Evolutionary conservation across 2,113 vertebrate species (phyloP).

Genomic region (Cavia porcellus): DNA sequence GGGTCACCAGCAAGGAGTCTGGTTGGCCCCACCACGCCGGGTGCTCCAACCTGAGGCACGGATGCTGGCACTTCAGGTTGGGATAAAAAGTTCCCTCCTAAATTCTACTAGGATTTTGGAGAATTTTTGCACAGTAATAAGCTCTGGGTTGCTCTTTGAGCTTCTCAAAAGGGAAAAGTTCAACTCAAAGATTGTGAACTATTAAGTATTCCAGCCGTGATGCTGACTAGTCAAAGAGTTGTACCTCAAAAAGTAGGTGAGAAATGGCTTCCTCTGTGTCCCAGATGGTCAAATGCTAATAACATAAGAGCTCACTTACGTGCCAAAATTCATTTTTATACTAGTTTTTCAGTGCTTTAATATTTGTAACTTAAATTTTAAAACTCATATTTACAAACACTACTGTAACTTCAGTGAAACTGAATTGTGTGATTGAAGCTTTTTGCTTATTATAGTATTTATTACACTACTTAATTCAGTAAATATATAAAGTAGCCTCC

Average conservation of each 20-base stretch:
- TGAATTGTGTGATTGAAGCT: constrained; percentile 96
- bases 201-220: constrained; percentile 85
- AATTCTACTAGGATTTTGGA: constrained; percentile 84
- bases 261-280: constrained; percentile 78
- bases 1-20: constrained; percentile 47
- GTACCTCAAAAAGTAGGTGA: constrained; percentile 88
- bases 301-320: constrained; percentile 87
- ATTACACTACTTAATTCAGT: constrained; percentile 94
- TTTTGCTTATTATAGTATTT: constrained; percentile 95
- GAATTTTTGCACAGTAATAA: constrained; percentile 93
- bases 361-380: constrained; percentile 88
- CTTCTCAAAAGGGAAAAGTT: constrained; percentile 89
- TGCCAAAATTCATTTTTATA: constrained; percentile 95
- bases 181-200: constrained; percentile 87
- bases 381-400: constrained; percentile 92
- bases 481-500: constrained; percentile 89
- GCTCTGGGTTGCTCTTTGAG: constrained; percentile 86
- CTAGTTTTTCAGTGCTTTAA: constrained; percentile 90
- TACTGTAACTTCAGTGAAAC: constrained; percentile 98
- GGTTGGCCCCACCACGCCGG: background rate
- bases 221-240: constrained; percentile 83
- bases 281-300: constrained; percentile 76
- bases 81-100: constrained; percentile 72
- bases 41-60: constrained; percentile 30
- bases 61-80: background rate